phyloP scores from a whole-genome alignment of 2,888 invertebrate species.

The Cetonia aurata region DNA sequence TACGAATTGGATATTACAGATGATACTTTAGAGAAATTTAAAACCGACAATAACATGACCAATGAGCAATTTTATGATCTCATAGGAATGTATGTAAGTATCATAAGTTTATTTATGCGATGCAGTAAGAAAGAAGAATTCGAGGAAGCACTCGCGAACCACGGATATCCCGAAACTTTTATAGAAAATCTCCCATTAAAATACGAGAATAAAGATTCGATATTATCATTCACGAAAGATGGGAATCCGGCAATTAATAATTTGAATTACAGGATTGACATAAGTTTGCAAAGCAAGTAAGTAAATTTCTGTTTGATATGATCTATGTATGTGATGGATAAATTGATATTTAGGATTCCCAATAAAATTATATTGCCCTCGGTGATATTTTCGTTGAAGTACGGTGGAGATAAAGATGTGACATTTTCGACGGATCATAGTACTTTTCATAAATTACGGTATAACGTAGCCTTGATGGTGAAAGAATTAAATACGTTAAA shows the following conservation, averaged over 20 bases:
- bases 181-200: slow-evolving; percentile 57
- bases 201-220: slow-evolving; percentile 40
- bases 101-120: slow-evolving; percentile 40
- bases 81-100: slow-evolving; percentile 37
- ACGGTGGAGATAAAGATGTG: slow-evolving; percentile 56
- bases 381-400: slow-evolving; percentile 57
- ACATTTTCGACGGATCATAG: slow-evolving; percentile 59
- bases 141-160: slow-evolving; percentile 52
- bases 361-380: slow-evolving; percentile 57
- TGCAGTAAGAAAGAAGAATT: slow-evolving; percentile 54
- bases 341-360: slow-evolving; percentile 54
- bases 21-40: slow-evolving; percentile 29
- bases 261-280: slow-evolving; percentile 62
- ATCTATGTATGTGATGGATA: too few relatives aligned
- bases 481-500: slow-evolving; percentile 57
- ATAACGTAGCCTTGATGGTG: slow-evolving; percentile 59
- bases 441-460: slow-evolving; percentile 61
- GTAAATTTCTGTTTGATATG: slow-evolving; percentile 4
- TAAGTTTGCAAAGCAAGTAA: slow-evolving; percentile 61
- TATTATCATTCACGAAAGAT: slow-evolving; percentile 24
- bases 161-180: slow-evolving; percentile 58
- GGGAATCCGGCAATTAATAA: slow-evolving; percentile 19
- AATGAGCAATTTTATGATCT: slow-evolving; percentile 43
- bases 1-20: slow-evolving; percentile 13
- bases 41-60: slow-evolving; percentile 39